Evolutionary conservation across 2,888 invertebrate species (phyloP), one percentile per base, ranked within the genome.

Genomic region (Apodemia mormo): DNA sequence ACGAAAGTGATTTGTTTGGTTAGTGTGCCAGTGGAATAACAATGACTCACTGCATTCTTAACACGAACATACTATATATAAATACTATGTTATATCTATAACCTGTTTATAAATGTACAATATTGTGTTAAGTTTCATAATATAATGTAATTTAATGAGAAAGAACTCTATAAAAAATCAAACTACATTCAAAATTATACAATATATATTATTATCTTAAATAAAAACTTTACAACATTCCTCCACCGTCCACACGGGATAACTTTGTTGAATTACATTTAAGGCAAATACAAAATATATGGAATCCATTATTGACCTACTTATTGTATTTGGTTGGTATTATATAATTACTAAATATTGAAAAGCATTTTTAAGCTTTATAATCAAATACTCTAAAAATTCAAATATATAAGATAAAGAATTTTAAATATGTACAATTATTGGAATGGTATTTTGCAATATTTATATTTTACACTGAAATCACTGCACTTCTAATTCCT

Each of bases 211-310:
- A 82, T 56, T 78, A 84, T 83, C 87, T 88, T 90, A 89, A 85
- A 88, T 88, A 89, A 89, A 89, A 87, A 89, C 76, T 87, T 83
- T 86, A 87, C 83, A 89, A 88, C 86, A 84, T 80, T 88, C 90
- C 89, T 78, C 85, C 88, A 89, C 88, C 89, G 68, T 73, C 72
- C 74, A 29, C 56, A 29, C 29, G 10, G 56, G 56, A 29, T 56
- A 29, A 56, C 30, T 56, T 29, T 54, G 22, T 22, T 29, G 9
- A 30, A 56, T 56, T 56, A 56, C 56, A 56, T 56, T 29, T 4
- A 56, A 56, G 29, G 29, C 30, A 56, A 56, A 56, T 10, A 56
- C 49, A 49, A 49, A 49, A 49, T 49, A 49, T 49, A 56, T 56
- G 56, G 9, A 56, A 30, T 58, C 29, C 22, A 58, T 58, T 58